Conservation (phyloP, 2,888 invertebrate genomes). For the Tineola bisselliella region DNA sequence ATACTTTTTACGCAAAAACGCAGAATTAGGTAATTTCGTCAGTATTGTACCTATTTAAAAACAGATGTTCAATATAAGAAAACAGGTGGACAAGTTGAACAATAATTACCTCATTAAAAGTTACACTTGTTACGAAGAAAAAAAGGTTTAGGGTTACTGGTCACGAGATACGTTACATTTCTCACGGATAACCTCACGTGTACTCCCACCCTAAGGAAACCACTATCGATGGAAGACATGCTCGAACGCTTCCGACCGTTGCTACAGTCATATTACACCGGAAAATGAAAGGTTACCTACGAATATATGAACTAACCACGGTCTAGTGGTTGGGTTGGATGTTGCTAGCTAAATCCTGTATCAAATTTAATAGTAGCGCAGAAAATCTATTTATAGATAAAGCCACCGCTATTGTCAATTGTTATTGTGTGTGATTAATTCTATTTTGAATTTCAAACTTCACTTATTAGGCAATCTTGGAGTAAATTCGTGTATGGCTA, state of each 20-base stretch:
- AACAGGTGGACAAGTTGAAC: neutral
- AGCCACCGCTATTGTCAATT: too few species aligned
- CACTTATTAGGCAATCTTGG: too few species aligned
- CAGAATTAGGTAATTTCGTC: too few species aligned
- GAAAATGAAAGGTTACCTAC: conserved; percentile 9
- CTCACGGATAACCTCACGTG: conserved; percentile 42
- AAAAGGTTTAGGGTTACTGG: conserved; percentile 33
- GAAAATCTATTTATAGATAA: too few species aligned
- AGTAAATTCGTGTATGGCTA: too few species aligned
- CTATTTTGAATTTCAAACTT: too few species aligned
- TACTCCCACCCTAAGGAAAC: conserved; percentile 28
- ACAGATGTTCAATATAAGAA: neutral
- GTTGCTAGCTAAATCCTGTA: neutral
- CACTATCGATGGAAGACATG: conserved; percentile 7
- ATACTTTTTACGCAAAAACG: too few species aligned
- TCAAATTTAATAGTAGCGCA: too few species aligned
- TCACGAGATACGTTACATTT: conserved; percentile 38
- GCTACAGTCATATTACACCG: conserved; percentile 10
- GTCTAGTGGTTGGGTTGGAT: neutral
- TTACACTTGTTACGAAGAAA: conserved; percentile 37
- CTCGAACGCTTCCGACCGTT: conserved; percentile 9
- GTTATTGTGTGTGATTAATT: too few species aligned
- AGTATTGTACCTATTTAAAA: neutral
- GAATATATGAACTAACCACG: neutral
- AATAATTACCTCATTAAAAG: conserved; percentile 14